These are phyloP conservation scores for Parnassius orleans DNA, from an alignment of 2,888 invertebrate species.

Conservation along the genomic window DNA sequence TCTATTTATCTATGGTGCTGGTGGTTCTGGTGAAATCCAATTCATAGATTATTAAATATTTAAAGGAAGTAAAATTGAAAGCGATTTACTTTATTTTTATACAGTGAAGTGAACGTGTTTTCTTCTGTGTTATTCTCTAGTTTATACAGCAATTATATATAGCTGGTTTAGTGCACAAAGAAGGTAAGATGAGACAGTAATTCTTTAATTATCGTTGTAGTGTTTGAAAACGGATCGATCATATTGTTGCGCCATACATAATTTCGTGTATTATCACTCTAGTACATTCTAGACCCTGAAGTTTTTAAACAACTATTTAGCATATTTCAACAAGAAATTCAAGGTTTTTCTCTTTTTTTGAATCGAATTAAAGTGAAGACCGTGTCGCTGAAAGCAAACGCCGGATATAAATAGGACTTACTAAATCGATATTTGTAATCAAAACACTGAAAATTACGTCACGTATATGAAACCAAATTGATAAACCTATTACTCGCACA, in stretches of 20 bases:
- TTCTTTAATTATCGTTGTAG: conserved; percentile 6
- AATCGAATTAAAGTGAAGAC: not conserved
- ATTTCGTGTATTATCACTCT: conserved; percentile 34
- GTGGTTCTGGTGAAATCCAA: no score
- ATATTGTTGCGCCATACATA: conserved; percentile 51
- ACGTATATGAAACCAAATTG: not conserved
- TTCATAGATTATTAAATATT: no score
- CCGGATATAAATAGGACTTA: conserved; percentile 11
- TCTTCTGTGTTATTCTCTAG: not conserved
- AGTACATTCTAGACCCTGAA: conserved; percentile 40
- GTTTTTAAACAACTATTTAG: not conserved
- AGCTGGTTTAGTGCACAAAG: conserved; percentile 7
- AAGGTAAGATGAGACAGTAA: conserved; percentile 25
- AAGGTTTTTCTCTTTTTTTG: not conserved
- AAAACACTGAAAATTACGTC: conserved; percentile 4
- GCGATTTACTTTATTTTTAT: no score
- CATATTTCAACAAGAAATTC: no score
- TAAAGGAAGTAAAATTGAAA: no score
- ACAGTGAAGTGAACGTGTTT: no score
- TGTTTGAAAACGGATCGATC: conserved; percentile 51
- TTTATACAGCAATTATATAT: no score
- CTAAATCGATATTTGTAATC: not conserved
- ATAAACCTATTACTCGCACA: no score
- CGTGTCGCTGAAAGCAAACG: not conserved
- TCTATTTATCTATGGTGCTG: no score